Conservation (phyloP, 2,888 invertebrate genomes). For the Sipha maydis region DNA sequence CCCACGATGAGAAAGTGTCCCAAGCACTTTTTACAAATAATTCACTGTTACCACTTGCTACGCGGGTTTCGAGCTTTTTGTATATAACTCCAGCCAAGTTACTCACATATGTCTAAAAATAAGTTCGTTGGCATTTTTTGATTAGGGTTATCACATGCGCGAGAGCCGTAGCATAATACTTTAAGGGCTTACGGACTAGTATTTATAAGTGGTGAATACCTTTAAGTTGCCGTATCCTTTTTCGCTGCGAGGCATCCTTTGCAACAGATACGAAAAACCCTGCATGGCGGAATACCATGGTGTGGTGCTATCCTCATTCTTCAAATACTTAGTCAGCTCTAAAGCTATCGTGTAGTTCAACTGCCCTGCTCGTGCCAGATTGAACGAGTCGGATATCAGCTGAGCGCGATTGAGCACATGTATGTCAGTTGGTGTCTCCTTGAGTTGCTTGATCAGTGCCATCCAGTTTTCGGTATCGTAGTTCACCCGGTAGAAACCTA, state of each 20-base stretch:
- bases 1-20: constrained; percentile 24
- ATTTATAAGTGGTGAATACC: not conserved
- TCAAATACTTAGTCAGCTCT: constrained; percentile 76
- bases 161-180: too few species aligned
- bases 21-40: not conserved
- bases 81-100: constrained; percentile 5
- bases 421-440: constrained; percentile 70
- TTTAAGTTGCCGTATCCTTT: not conserved
- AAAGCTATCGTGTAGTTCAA: constrained; percentile 74
- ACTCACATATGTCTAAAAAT: not conserved
- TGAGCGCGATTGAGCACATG: constrained; percentile 77
- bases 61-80: not conserved
- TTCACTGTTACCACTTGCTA: not conserved
- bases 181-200: too few species aligned
- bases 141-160: too few species aligned
- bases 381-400: constrained; percentile 82
- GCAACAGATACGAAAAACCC: constrained; percentile 21
- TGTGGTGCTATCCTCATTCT: constrained; percentile 75
- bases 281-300: constrained; percentile 68
- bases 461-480: constrained; percentile 79
- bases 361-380: constrained; percentile 75
- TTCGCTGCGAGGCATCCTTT: constrained; percentile 14
- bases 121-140: not conserved
- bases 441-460: constrained; percentile 75
- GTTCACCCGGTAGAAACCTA: constrained; percentile 77